Evolutionary conservation across 2,797 vertebrate species (phyloP), one percentile per base, ranked within the genome.

Genomic region (Xiphorhynchus erythropygius): DNA sequence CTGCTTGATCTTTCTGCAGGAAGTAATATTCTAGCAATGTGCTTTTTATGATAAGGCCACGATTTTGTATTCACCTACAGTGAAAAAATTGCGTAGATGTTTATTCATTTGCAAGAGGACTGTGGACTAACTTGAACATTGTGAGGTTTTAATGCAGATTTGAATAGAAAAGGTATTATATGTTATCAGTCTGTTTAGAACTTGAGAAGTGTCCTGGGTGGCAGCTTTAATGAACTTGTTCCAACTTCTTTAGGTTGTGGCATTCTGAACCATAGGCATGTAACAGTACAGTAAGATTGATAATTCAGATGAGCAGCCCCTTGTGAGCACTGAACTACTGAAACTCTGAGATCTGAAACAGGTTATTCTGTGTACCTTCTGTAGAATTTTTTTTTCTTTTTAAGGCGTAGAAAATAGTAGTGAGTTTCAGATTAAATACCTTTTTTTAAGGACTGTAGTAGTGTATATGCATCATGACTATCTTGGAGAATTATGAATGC

Each of bases 241-340:
- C 30, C 5, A 37, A 5, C 25, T 69, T 70, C 56, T 56, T 77
- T 19, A 78, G 37, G 30, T 52, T 69, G 24, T 55, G n/a, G 12
- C 4, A 0, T 75, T 82, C 44, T 92, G 57, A 60, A 25, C n/a
- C 35, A 17, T 4, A 0, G 1, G 52, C 1, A 1, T 37, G 28
- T 56, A 42, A 24, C 23, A 25, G 41, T 25, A 57, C 42, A 68
- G 15, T 42, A 57, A 44, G 49, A 35, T 18, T 41, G 69, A 24
- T 23, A 25, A 60, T 79, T 25, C 28, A 42, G n/a, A 8, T 68
- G 37, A 87, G 70, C 24, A 30, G 52, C 49, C 25, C 22, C 33
- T 24, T 37, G 13, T 32, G 10, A 94, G 32, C 47, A 41, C 32
- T 49, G 39, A 70, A 33, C 18, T 60, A 7, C 21, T 79, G 75